Evolutionary conservation across 2,888 invertebrate genomes (phyloP).

Genomic region (Dinocampus coccinellae): DNA sequence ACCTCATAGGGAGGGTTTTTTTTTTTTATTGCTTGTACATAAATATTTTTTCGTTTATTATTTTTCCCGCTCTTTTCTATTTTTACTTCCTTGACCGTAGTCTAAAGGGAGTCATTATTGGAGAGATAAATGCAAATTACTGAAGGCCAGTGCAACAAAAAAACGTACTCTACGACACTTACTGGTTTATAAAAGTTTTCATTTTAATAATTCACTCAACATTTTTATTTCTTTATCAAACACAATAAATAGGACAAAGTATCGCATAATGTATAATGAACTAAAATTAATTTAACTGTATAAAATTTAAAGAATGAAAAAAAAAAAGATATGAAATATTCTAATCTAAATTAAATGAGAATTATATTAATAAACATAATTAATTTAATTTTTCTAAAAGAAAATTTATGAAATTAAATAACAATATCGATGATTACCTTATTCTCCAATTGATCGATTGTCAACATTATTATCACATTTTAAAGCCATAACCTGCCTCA

Average conservation of each 20-base stretch:
- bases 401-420: not conserved
- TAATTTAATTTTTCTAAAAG: not conserved
- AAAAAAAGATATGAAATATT: not conserved
- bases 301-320: not conserved
- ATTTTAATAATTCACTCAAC: not conserved
- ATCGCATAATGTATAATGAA: not conserved
- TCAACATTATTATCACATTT: not conserved
- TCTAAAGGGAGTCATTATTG: not conserved
- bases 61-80: not conserved
- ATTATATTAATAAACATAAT: not conserved
- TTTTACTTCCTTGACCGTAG: not conserved
- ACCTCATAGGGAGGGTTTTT: not conserved
- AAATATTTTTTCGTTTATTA: not conserved
- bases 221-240: not conserved
- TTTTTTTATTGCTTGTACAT: not conserved
- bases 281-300: not conserved
- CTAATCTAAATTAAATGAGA: not conserved
- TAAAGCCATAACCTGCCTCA: constrained; percentile 41
- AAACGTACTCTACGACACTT: constrained; percentile 1
- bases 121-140: constrained; percentile 21
- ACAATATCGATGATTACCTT: not conserved
- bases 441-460: not conserved
- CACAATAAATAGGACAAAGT: constrained; percentile 17
- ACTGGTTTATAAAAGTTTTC: not conserved
- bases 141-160: not conserved